Evolutionary conservation across 2,797 vertebrate species (phyloP).

Genomic region (Pagetopsis macropterus): DNA sequence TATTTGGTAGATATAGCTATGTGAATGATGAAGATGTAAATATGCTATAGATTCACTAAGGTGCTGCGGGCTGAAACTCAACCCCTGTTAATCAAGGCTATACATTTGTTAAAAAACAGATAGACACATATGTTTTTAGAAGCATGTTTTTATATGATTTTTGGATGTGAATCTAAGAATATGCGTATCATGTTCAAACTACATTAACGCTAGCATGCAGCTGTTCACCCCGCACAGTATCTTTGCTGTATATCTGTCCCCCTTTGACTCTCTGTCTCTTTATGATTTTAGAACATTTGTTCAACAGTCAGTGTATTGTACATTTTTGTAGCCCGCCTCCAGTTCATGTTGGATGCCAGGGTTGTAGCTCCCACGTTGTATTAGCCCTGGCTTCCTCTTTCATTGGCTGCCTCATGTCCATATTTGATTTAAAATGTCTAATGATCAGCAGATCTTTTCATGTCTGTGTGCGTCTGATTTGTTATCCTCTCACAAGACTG

Average conservation of each 20-base stretch:
- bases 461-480: background rate
- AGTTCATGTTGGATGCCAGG: constrained; percentile 27
- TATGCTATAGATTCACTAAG: no score
- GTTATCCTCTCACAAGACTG: background rate
- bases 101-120: no score
- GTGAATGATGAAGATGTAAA: no score
- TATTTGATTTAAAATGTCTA: constrained; percentile 32
- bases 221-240: background rate
- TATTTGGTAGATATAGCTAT: no score
- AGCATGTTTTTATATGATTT: background rate
- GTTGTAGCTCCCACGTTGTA: constrained; percentile 41
- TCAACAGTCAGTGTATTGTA: constrained; percentile 8
- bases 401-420: background rate
- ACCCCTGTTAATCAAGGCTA: no score
- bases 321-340: constrained; percentile 32
- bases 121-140: no score
- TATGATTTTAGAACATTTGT: constrained; percentile 20
- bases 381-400: constrained; percentile 40
- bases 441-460: constrained; percentile 10
- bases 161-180: background rate
- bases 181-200: background rate
- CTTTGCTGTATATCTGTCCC: background rate
- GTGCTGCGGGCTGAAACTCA: no score
- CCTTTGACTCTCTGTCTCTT: constrained; percentile 13
- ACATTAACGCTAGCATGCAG: background rate